Evolutionary conservation across 2,888 invertebrate species (phyloP).

Genomic region (Hydriomena furcata): DNA sequence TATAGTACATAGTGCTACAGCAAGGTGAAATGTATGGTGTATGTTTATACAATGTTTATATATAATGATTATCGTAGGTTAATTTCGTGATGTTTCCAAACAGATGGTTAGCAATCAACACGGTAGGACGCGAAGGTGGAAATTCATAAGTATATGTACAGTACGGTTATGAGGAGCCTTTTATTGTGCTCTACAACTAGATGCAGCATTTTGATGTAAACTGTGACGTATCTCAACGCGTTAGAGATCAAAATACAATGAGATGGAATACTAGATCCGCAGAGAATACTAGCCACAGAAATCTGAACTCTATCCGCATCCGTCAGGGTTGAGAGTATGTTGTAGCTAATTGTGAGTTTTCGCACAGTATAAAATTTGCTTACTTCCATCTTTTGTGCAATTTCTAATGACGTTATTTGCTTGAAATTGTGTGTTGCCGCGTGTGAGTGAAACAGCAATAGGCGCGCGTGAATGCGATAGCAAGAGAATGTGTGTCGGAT

Average conservation of each 20-base stretch:
- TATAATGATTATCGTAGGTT: conserved; percentile 80
- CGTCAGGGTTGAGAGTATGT: conserved; percentile 23
- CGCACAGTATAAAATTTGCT: conserved; percentile 26
- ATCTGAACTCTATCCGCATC: conserved; percentile 14
- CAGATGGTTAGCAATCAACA: conserved; percentile 22
- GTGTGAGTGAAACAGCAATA: conserved; percentile 13
- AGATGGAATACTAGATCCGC: background rate
- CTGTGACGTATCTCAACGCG: conserved; percentile 4
- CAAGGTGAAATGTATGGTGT: conserved; percentile 69
- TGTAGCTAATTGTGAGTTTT: conserved; percentile 29
- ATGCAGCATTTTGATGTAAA: conserved; percentile 16
- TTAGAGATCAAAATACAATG: conserved; percentile 1
- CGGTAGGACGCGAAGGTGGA: conserved; percentile 34
- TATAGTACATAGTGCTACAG: conserved; percentile 18
- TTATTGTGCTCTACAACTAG: conserved; percentile 27
- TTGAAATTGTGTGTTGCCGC: conserved; percentile 14
- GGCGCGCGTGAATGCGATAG: conserved; percentile 19
- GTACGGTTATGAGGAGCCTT: conserved; percentile 27
- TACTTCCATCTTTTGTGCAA: conserved; percentile 17
- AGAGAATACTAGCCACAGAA: background rate
- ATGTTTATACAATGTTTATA: conserved; percentile 78
- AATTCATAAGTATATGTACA: conserved; percentile 42
- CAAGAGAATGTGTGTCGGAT: conserved; percentile 17
- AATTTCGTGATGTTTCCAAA: conserved; percentile 77
- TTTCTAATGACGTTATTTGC: conserved; percentile 21